Conservation (phyloP, 2,888 invertebrate species). For the Apodemia duryi region DNA sequence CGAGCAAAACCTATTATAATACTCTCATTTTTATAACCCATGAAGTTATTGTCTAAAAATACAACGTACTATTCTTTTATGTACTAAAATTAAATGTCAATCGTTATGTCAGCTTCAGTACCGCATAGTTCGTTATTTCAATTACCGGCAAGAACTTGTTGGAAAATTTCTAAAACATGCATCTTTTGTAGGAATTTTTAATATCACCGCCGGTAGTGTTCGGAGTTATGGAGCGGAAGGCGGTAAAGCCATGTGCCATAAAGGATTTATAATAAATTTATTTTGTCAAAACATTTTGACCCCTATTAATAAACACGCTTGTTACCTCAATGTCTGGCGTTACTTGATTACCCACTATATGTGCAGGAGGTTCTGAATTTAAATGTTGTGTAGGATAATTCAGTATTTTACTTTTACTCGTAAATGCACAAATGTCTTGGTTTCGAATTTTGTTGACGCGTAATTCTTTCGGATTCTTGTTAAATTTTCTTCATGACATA, state of each 20-base stretch:
- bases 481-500: too few relatives aligned
- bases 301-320: not conserved
- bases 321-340: too few relatives aligned
- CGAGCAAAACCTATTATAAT: too few relatives aligned
- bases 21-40: not conserved
- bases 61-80: constrained; percentile 47
- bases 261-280: not conserved
- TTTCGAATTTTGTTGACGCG: too few relatives aligned
- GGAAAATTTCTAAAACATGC: constrained; percentile 55
- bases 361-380: too few relatives aligned
- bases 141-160: constrained; percentile 61
- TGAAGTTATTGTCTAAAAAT: constrained; percentile 37
- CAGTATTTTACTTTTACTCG: too few relatives aligned
- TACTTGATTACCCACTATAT: too few relatives aligned
- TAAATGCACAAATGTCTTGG: too few relatives aligned
- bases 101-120: constrained; percentile 58
- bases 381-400: too few relatives aligned
- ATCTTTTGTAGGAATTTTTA: constrained; percentile 47
- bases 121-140: constrained; percentile 63
- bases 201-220: constrained; percentile 35
- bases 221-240: constrained; percentile 23
- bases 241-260: constrained; percentile 17
- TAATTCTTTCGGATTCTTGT: too few relatives aligned
- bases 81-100: constrained; percentile 74
- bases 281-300: not conserved